Percentiles rank a stretch among this genome's conserved stretches.
Evolutionary conservation across 2,888 invertebrate genomes (phyloP).

Genomic region (Xylocampa areola): DNA sequence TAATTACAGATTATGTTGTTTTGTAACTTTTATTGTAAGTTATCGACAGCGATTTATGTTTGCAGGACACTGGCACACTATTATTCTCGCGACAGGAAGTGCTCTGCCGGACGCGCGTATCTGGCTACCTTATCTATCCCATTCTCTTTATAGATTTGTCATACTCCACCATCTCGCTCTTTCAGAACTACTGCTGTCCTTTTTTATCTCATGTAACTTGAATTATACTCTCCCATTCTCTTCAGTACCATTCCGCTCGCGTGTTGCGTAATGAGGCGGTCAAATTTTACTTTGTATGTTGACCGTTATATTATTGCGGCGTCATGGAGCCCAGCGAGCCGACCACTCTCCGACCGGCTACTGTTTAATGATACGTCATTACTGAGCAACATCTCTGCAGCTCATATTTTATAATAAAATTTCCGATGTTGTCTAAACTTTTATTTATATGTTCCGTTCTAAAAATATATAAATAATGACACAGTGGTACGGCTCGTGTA

Average conservation of each 20-base stretch:
- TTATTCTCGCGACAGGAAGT: conserved; percentile 78
- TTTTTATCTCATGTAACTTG: conserved; percentile 63
- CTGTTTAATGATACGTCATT: conserved; percentile 78
- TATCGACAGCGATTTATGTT: conserved; percentile 57
- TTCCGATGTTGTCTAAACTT: conserved; percentile 53
- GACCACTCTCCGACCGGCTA: conserved; percentile 72
- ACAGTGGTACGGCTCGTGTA: conserved; percentile 51
- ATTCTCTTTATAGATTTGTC: conserved; percentile 78
- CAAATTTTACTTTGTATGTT: conserved; percentile 83
- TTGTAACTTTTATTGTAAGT: conserved; percentile 40
- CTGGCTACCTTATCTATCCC: conserved; percentile 86
- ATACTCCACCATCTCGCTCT: conserved; percentile 75
- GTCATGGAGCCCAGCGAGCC: conserved; percentile 70
- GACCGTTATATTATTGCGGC: conserved; percentile 82
- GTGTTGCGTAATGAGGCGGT: conserved; percentile 84
- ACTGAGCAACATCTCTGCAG: conserved; percentile 64
- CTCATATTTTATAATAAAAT: conserved; percentile 58
- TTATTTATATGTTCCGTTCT: conserved; percentile 63
- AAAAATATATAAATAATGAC: conserved; percentile 54
- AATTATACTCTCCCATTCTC: conserved; percentile 70
- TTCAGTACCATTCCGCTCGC: conserved; percentile 72
- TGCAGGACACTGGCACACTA: conserved; percentile 67
- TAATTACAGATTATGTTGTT: conserved; percentile 27
- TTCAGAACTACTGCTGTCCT: conserved; percentile 65
- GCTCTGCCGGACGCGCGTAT: conserved; percentile 84